Evolutionary conservation across 1,140 invertebrate genomes (phyloP).

Genomic region (Diploscapter pachys): DNA sequence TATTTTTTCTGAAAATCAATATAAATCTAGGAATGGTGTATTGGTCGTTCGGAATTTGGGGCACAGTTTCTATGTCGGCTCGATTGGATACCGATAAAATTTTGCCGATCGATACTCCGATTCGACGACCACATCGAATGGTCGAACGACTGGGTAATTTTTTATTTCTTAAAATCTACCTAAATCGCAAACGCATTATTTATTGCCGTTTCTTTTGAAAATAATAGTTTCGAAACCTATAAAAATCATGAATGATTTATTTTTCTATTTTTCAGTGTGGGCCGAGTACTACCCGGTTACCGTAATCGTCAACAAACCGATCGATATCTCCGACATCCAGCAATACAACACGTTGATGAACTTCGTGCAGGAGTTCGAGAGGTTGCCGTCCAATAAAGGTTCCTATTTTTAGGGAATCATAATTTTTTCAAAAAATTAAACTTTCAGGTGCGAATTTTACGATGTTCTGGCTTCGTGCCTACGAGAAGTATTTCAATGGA

Average conservation of each 20-base stretch:
- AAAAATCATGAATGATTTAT: not conserved
- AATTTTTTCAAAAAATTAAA: too few species aligned
- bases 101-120: constrained; percentile 46
- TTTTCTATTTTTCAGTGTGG: constrained; percentile 41
- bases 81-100: constrained; percentile 52
- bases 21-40: constrained; percentile 27
- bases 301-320: constrained; percentile 51
- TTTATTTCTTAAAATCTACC: not conserved
- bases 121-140: constrained; percentile 45
- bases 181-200: too few species aligned
- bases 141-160: constrained; percentile 45
- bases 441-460: constrained; percentile 38
- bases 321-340: constrained; percentile 41
- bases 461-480: constrained; percentile 49
- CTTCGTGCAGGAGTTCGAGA: constrained; percentile 54
- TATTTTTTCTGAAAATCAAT: not conserved
- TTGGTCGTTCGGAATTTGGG: constrained; percentile 50
- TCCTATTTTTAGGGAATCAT: too few species aligned
- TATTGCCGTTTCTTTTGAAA: too few species aligned
- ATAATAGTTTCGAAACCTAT: too few species aligned
- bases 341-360: constrained; percentile 30
- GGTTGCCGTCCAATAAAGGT: constrained; percentile 11
- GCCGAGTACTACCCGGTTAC: constrained; percentile 58
- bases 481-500: constrained; percentile 24
- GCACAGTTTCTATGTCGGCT: constrained; percentile 41